These are phyloP conservation scores for Romanogobio albipinnatus DNA, from an alignment of 2,113 vertebrate species.

Conservation along the genomic window DNA sequence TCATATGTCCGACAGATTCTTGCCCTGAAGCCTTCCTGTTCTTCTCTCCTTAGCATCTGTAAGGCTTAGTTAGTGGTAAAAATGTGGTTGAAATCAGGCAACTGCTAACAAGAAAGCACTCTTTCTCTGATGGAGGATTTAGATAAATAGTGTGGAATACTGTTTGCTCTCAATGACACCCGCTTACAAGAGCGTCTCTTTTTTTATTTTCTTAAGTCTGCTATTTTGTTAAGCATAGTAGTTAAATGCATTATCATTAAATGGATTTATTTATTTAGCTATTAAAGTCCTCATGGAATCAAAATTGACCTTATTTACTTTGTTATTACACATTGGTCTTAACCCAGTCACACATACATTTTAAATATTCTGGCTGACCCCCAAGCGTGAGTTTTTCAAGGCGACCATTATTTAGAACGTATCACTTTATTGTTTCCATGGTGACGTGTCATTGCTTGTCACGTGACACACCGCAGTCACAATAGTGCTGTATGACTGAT, in stretches of 20 bases:
- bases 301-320: too few relatives aligned
- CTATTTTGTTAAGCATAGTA: background rate
- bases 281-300: too few relatives aligned
- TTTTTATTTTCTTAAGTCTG: background rate
- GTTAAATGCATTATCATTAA: background rate
- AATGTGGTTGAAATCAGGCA: conserved; percentile 63
- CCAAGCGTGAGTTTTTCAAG: too few relatives aligned
- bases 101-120: conserved; percentile 39
- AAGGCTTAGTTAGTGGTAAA: conserved; percentile 60
- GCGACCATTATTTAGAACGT: too few relatives aligned
- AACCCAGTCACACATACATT: too few relatives aligned
- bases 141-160: conserved; percentile 6
- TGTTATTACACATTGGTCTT: too few relatives aligned
- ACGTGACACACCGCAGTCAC: too few relatives aligned
- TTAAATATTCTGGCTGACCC: too few relatives aligned
- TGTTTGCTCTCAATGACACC: background rate
- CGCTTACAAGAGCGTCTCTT: background rate
- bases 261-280: too few relatives aligned
- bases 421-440: too few relatives aligned
- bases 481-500: too few relatives aligned
- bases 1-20: conserved; percentile 69
- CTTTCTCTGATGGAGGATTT: background rate
- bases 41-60: conserved; percentile 67
- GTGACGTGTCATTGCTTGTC: too few relatives aligned
- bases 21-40: conserved; percentile 55